Conservation (phyloP, 1,140 invertebrate species). For the Orius insidiosus region DNA sequence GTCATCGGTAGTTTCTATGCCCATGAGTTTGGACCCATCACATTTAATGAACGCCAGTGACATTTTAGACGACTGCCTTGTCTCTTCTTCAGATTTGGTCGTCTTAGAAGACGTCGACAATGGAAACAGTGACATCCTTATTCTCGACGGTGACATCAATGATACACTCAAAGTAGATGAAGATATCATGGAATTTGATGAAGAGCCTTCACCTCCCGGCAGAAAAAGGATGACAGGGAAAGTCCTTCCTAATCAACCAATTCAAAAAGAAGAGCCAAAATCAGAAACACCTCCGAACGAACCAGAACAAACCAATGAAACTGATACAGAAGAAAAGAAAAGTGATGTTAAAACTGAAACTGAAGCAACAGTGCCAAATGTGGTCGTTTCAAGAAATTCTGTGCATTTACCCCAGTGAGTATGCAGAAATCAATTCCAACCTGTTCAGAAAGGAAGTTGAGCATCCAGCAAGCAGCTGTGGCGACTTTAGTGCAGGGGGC, state of each 20-base stretch:
- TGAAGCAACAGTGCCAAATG: constrained; percentile 7
- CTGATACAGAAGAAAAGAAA: background rate
- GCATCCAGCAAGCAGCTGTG: constrained; percentile 19
- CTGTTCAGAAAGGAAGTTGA: constrained; percentile 8
- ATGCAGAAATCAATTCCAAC: constrained; percentile 15
- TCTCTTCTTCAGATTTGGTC: constrained; percentile 18
- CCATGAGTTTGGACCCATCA: constrained; percentile 17
- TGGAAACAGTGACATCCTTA: constrained; percentile 25
- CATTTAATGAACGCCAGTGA: constrained; percentile 16
- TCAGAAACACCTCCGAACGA: constrained; percentile 28
- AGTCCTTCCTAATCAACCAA: constrained; percentile 21
- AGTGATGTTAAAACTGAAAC: background rate
- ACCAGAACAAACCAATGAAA: background rate
- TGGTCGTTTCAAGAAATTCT: constrained; percentile 12
- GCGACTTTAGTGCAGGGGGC: constrained; percentile 23
- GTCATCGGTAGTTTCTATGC: constrained; percentile 18
- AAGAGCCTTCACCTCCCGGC: constrained; percentile 20
- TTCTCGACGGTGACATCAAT: constrained; percentile 17
- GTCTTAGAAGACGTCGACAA: constrained; percentile 22
- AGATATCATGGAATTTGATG: constrained; percentile 19
- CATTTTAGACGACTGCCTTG: constrained; percentile 21
- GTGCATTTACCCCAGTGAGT: constrained; percentile 15
- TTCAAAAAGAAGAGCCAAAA: constrained; percentile 18
- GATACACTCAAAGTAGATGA: constrained; percentile 18
- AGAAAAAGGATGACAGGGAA: constrained; percentile 19